Conservation (phyloP, 2,888 invertebrate species). For the Aquatica leii region DNA sequence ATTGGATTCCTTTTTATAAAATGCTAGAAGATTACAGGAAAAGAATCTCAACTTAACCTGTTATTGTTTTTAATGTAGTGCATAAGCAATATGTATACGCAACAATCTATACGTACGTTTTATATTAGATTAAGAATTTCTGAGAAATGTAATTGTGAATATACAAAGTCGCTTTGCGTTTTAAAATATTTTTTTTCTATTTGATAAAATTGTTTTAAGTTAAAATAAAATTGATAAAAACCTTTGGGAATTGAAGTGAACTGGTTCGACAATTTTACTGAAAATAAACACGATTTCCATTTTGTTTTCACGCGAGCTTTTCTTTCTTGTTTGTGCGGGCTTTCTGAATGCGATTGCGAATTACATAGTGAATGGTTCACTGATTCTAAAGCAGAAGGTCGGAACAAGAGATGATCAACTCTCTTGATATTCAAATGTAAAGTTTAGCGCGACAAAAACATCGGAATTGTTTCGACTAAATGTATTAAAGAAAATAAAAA, state of each 20-base stretch:
- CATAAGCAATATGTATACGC: neutral
- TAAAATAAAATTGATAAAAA: conserved; percentile 24
- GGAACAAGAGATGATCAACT: conserved; percentile 46
- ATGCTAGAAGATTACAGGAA: conserved; percentile 20
- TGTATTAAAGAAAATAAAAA: conserved; percentile 20
- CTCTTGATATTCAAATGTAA: conserved; percentile 50
- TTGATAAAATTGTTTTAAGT: conserved; percentile 20
- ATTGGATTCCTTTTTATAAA: conserved; percentile 21
- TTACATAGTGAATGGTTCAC: conserved; percentile 47
- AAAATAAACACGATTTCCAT: conserved; percentile 37
- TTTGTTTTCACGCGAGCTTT: conserved; percentile 36
- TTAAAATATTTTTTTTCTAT: conserved; percentile 10
- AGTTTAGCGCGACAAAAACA: conserved; percentile 37
- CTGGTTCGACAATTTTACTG: conserved; percentile 27
- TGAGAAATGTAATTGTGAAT: conserved; percentile 3
- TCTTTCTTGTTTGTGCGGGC: conserved; percentile 41
- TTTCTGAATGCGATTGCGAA: conserved; percentile 41
- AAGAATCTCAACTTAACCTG: conserved; percentile 16
- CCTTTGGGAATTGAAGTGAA: conserved; percentile 23
- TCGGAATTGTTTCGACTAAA: conserved; percentile 30
- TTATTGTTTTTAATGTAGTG: conserved; percentile 7
- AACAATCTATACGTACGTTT: neutral
- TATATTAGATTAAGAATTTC: neutral
- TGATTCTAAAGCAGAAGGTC: conserved; percentile 48
- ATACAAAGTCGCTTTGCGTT: neutral